phyloP scores from a whole-genome alignment of 2,888 invertebrate genomes.

The Steromphala cineraria region DNA sequence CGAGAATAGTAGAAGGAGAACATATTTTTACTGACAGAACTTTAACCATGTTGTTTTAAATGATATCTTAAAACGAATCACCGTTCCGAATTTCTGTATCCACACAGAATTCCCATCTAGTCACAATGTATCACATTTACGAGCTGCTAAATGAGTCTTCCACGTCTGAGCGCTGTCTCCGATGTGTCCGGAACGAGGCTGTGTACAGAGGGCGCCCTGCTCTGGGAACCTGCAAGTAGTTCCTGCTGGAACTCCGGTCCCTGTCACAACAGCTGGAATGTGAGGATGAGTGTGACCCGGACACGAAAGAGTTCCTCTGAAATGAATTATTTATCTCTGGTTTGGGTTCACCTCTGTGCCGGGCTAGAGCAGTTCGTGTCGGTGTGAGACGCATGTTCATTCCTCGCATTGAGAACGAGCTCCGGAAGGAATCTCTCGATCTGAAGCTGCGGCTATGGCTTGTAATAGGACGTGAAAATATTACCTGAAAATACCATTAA shows the following conservation, averaged over 20 bases:
- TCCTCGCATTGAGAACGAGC: neutral
- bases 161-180: neutral
- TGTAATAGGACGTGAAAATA: neutral
- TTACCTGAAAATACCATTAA: neutral
- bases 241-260: neutral
- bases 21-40: too few relatives aligned
- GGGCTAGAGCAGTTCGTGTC: neutral
- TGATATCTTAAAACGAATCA: too few relatives aligned
- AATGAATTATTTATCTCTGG: neutral
- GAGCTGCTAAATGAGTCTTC: slow-evolving; percentile 23
- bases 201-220: slow-evolving; percentile 11
- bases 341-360: neutral
- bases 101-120: too few relatives aligned
- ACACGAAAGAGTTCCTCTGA: neutral
- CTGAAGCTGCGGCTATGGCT: slow-evolving; percentile 3
- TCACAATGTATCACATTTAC: neutral
- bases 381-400: neutral
- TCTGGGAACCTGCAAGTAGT: slow-evolving; percentile 10
- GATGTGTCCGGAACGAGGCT: neutral
- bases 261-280: neutral
- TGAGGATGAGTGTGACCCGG: neutral
- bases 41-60: too few relatives aligned
- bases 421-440: neutral
- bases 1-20: too few relatives aligned
- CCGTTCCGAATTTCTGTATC: too few relatives aligned